Conservation (phyloP, 2,888 invertebrate genomes). For the Drosophila borborema region DNA sequence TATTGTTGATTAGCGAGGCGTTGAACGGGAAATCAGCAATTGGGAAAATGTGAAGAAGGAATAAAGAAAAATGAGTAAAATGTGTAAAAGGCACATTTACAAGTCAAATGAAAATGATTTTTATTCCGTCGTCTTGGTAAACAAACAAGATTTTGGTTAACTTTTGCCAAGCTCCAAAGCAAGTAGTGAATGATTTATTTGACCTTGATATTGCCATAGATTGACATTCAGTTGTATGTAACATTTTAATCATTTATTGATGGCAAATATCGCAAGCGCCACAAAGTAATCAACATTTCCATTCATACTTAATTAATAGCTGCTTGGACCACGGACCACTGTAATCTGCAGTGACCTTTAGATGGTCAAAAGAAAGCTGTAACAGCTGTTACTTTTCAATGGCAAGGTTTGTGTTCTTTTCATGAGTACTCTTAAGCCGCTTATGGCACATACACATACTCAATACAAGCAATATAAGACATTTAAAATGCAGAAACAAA, state of each 20-base stretch:
- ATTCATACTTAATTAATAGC: slow-evolving; percentile 4
- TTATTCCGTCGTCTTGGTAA: slow-evolving; percentile 10
- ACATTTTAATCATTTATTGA: slow-evolving; percentile 5
- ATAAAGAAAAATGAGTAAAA: slow-evolving; percentile 2
- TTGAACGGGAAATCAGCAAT: slow-evolving; percentile 23
- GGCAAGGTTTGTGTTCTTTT: slow-evolving; percentile 15
- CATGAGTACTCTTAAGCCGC: slow-evolving; percentile 30
- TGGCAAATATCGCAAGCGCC: neutral
- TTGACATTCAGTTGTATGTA: slow-evolving; percentile 11
- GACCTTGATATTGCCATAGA: slow-evolving; percentile 37
- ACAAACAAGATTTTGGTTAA: slow-evolving; percentile 36
- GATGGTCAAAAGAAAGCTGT: neutral
- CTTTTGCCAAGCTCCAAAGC: neutral
- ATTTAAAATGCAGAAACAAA: neutral
- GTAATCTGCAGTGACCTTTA: slow-evolving; percentile 16
- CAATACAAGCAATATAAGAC: neutral
- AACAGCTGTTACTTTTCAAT: slow-evolving; percentile 21
- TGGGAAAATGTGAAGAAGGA: neutral
- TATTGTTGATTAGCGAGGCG: slow-evolving; percentile 51
- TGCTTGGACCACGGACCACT: neutral
- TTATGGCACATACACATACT: slow-evolving; percentile 24
- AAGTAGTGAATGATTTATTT: slow-evolving; percentile 24
- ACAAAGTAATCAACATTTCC: slow-evolving; percentile 25
- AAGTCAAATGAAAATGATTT: slow-evolving; percentile 25
- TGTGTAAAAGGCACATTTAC: slow-evolving; percentile 20